Evolutionary conservation across 1,140 invertebrate species (phyloP), one percentile per base, ranked within the genome.

Genomic region (Panagrolaimus sp.): DNA sequence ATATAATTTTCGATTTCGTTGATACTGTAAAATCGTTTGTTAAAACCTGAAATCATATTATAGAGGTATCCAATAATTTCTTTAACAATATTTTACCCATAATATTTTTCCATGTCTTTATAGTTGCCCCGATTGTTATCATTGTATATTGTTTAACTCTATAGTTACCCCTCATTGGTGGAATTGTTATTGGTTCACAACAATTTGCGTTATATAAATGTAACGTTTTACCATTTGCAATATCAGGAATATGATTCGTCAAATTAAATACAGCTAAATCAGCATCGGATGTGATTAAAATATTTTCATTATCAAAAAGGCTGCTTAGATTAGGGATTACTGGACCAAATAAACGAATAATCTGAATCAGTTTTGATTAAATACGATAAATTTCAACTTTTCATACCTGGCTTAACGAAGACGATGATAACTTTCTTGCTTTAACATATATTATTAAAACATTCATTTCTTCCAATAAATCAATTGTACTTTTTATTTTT

Each of bases 181-280:
- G 46, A 14, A 47, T 17, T 4, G 14, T 14, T 15, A 4, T 47
- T 4, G 46, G 46, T 47, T 17, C 46, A 47, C 14, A 15, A 17
- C 46, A 47, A 4, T 47, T 17, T 2, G 46, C 46, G 21, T 47
- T 47, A 17, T 47, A 47, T 15, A 47, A 47, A 47, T 47, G 21
- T 4, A 17, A 14, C 21, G 15, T 47, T 47, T 47, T 14, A 4
- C 4, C 46, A 47, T 14, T 17, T 1, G 21, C 2, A 47, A 47
- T 47, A 17, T 47, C 21, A 47, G 46, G 46, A 47, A 47, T 47
- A 47, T 47, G 46, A 4, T 47, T 47, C 46, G 15, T 47, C 46
- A 47, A 47, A 47, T 47, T 14, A 47, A 47, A 47, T 47, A 17
- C 14, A 14, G 21, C 21, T 17, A 47, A 15, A 47, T 47, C 46